Base-by-base conservation (phyloP, 2,797 vertebrate genomes). In the Carapus acus region DNA sequence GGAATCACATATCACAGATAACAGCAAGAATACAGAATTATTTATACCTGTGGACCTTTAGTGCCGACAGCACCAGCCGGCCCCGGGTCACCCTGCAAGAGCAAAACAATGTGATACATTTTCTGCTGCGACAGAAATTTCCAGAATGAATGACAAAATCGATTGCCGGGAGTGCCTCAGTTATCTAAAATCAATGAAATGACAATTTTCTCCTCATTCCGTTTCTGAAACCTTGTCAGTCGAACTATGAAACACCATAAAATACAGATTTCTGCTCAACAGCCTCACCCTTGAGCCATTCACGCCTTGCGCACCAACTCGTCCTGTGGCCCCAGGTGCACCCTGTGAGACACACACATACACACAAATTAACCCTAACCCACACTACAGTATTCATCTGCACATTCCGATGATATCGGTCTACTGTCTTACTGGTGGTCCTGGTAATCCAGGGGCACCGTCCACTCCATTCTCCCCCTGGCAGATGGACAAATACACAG, bases 281-380 rank as follows among this genome's bases (percentile, higher is more conserved):
- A 5, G 8, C 24, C 8, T 27, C 69, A 94, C 93, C 89, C 90
- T 87, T 3, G 91, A 92, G 54, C 93, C 92, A 6, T 91, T 92
- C 49, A 77, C 56, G 12, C 93, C 92, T 65, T 74, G 88, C 46
- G 67, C 74, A 0, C 93, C 93, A 0, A 87, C 54, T 0, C 31
- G 7, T 17, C 93, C 93, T 0, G 88, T 89, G 18, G 76, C 55
- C 34, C 92, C 92, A 0, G 79, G 61, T 14, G 87, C 71, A 0
- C 92, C 92, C 93, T 95, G 71, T 11, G 8, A 64, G 7, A 54
- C 17, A 69, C 8, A 59, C 14, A 59, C 12, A 44, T 38, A 49
- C n/a, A 24, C 23, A 59, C 8, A 33, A 18, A 53, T 12, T 11
- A 7, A 33, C 31, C 31, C 24, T 27, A 27, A 27, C 4, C 5